These are phyloP conservation scores for Pseudomugil tenellus DNA, from an alignment of 2,797 vertebrate genomes.

Conservation along the genomic window DNA sequence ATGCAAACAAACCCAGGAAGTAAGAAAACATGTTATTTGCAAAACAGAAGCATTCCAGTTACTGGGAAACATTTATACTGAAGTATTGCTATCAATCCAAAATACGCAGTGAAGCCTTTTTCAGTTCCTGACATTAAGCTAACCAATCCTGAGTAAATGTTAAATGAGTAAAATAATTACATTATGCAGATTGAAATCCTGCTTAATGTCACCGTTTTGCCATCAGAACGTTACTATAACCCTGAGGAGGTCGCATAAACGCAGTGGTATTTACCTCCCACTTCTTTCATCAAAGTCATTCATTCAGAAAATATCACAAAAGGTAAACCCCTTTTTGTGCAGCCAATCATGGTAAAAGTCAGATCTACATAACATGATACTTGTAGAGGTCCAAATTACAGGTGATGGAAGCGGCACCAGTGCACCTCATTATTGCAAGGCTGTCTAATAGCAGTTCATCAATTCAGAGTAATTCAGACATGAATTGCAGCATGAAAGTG, in stretches of 20 bases:
- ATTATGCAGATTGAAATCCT: slow-evolving; percentile 1
- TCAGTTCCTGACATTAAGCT: background rate
- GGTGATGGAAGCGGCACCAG: slow-evolving; percentile 28
- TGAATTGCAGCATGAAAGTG: slow-evolving; percentile 13
- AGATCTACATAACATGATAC: slow-evolving; percentile 12
- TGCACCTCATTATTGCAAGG: slow-evolving; percentile 10
- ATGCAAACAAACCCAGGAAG: no score
- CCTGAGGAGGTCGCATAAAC: slow-evolving; percentile 8
- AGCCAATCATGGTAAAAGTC: slow-evolving; percentile 40
- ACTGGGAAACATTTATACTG: no score
- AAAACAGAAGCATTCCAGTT: no score
- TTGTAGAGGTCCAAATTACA: slow-evolving; percentile 33
- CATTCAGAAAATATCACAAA: slow-evolving; percentile 25
- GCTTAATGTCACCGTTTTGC: slow-evolving; percentile 6
- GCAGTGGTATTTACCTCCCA: slow-evolving; percentile 37
- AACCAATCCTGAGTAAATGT: background rate
- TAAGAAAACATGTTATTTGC: no score
- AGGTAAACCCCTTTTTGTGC: slow-evolving; percentile 26
- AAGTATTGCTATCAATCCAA: no score
- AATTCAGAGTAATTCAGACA: slow-evolving; percentile 21
- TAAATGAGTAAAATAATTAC: background rate
- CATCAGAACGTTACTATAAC: background rate
- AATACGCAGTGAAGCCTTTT: no score
- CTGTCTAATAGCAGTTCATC: background rate
- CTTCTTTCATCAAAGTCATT: slow-evolving; percentile 29